Evolutionary conservation across 2,797 vertebrate species (phyloP), one percentile per base, ranked within the genome.

Genomic region (Thaleichthys pacificus): DNA sequence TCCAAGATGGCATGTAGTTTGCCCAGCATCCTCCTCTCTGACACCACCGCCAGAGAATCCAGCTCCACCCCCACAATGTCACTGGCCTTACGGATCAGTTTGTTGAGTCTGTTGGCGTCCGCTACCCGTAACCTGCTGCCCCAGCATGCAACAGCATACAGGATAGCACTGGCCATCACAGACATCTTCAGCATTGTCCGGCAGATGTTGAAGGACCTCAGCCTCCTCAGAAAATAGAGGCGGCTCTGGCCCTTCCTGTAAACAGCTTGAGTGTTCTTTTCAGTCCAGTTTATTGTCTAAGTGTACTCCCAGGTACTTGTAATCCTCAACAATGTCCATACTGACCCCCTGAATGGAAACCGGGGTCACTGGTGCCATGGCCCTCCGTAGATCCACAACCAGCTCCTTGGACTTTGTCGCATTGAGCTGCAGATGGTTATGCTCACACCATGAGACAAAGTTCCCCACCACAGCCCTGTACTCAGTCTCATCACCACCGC

Each of bases 161-260:
- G 17, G 4, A 69, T 19, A 5, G 17, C 24, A 57, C 49, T 56
- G 21, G 49, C 22, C 6, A 69, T 54, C 21, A 69, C 67, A 30
- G 67, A 69, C 38, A 51, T 3, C 26, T 3, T 35, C 32, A 6
- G 30, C 5, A 32, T 32, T 32, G 30, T 32, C 30, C 30, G 30
- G 30, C 30, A 32, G 30, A 32, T 6, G 30, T 32, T 32, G 30
- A 32, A 32, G 30, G 30, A 32, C 30, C 30, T 32, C 2, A 32
- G 30, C 5, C 30, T 32, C 30, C 30, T 68, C 62, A 35, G 11
- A 26, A 26, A 19, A 32, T 26, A 51, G n/a, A 49, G 42, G 6
- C 67, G 4, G 49, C 67, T 70, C 57, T 70, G 56, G 11, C 68
- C 57, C 30, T 70, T 70, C 68, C 61, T 70, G 57, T 70, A 70